Evolutionary conservation across 1,140 invertebrate species (phyloP), one percentile per base, ranked within the genome.

Genomic region (Vanessa tameamea): DNA sequence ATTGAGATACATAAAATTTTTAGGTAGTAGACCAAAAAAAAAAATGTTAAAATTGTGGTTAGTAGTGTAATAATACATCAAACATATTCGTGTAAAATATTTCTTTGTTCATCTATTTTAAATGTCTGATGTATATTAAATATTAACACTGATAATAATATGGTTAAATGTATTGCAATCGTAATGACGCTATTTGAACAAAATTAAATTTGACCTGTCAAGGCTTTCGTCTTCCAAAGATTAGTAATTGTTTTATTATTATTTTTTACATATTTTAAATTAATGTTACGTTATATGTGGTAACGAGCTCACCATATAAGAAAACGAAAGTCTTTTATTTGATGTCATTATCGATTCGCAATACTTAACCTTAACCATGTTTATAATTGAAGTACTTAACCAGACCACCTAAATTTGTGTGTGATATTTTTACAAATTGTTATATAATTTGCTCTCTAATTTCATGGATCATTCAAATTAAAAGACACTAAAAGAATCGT

Each of bases 391-490:
- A 84, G 90, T 92, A 92, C 90, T 92, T 92, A 92, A 89, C 80
- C 84, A 87, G 84, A 88, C 86, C 85, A 88, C 86, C 87, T 87
- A 84, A 82, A 81, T 86, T 81, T 83, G 73, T 84, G 83, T 91
- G 90, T 90, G 88, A 92, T 90, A 92, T 92, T 90, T 89, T 85
- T 79, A 82, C 83, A 78, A 80, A 78, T 82, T 82, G 82, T 86
- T 84, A 82, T 85, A 78, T 72, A 83, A 75, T 75, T 77, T 79
- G 87, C 90, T 92, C 90, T 92, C 88, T 90, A 92, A 78, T 82
- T 86, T 80, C 79, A 81, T 53, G 79, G 71, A 77, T 74, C 66
- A 73, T 67, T 75, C 57, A 68, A 81, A 76, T 75, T 59, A 75
- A 79, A 78, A 81, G 74, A 75, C 69, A 79, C 73, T 67, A 69